phyloP scores from a whole-genome alignment of 2,113 vertebrate genomes.

The Pygathrix nemaeus region DNA sequence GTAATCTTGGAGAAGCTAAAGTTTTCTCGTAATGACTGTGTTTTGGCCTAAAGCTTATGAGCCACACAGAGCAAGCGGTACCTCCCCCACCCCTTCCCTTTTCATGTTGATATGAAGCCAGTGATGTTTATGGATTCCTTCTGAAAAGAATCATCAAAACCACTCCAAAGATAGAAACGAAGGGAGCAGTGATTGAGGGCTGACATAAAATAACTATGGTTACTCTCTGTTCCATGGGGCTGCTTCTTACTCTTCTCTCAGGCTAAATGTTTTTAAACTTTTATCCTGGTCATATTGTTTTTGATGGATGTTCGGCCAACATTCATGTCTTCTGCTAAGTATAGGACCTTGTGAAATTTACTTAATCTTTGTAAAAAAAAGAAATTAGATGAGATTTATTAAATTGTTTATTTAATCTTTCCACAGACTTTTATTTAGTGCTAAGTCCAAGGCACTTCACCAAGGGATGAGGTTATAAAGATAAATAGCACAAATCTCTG shows the following conservation, averaged over 20 bases:
- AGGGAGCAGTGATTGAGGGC: too few species aligned
- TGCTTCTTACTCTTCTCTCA: background rate
- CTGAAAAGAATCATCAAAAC: background rate
- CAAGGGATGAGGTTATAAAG: background rate
- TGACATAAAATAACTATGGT: background rate
- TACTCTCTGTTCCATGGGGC: background rate
- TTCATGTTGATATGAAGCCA: background rate
- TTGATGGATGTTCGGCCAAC: background rate
- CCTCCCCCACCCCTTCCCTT: background rate
- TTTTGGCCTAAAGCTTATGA: background rate
- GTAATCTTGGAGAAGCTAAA: background rate
- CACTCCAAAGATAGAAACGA: background rate
- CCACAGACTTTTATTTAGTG: background rate
- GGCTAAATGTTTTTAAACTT: background rate
- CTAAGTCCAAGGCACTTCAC: background rate
- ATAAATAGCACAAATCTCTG: background rate
- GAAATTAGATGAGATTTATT: background rate
- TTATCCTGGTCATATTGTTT: background rate
- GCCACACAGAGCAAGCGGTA: background rate
- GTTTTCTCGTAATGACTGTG: background rate
- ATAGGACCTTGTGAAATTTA: background rate
- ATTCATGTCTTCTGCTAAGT: background rate
- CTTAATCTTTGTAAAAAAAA: slow-evolving; percentile 17
- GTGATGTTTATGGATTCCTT: background rate
- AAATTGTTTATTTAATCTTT: background rate